Evolutionary conservation across 37 sponge, comb jelly and placozoan species (phyloP), one percentile per base, ranked within the genome.

Genomic region (Haliclona indistincta): DNA sequence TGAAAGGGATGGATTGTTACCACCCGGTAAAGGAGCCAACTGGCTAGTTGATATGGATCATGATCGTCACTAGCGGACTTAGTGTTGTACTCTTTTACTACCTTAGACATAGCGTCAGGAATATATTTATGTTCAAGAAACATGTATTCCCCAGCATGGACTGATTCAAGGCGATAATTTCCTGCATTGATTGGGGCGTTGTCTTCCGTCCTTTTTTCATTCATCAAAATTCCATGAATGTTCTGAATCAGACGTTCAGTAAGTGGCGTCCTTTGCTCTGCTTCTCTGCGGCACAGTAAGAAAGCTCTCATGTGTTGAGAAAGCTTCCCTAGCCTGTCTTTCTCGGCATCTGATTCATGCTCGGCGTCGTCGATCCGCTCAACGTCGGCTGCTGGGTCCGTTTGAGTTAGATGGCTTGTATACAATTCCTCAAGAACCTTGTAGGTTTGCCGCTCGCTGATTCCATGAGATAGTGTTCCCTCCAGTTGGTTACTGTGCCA

Each of bases 1-100:
- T 69, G 49, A 69, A 69, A 69, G 8, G 70, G 70, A 69, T 69
- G 70, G 42, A 69, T 44, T 10, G 70, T 43, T 23, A 69, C 52
- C 10, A 69, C 70, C 10, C 42, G 47, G 22, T n/a, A 69, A 19
- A 45, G 22, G 5, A 69, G 10, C 70, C 70, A 69, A 33, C 70
- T 69, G 30, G 70, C 70, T 29, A 69, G 70, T 23, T 45, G 29
- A 69, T 26, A 69, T n/a, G 52, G 47, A 28, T 69, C 70, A 43
- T 69, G 70, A 47, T 47, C 49, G 10, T 20, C 22, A 5, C 49
- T 41, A 43, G n/a, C 3, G 10, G 30, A 4, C 47, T 44, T 20
- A 26, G 5, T n/a, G 47, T 69, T n/a, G 23, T 69, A 41, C 6
- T 42, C 30, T 13, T 47, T 47, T 4, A n/a, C 47, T 17, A 69